Conservation (phyloP, 2,888 invertebrate species). For the Cosmopolites sordidus region DNA sequence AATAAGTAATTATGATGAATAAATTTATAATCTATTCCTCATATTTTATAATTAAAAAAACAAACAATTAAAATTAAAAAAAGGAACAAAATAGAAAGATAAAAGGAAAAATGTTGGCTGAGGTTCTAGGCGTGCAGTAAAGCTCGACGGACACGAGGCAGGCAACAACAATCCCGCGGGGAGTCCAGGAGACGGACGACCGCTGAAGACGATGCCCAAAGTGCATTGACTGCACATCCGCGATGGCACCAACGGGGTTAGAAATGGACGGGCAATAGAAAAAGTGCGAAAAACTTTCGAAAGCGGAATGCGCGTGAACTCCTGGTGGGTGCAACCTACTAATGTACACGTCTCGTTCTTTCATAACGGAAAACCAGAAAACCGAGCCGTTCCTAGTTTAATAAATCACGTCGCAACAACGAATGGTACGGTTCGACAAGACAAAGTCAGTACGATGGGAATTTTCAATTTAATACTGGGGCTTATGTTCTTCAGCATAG, state of each 20-base stretch:
- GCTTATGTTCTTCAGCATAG: no score
- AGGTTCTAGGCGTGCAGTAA: conserved; percentile 3
- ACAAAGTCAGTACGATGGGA: conserved; percentile 1
- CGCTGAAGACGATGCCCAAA: conserved; percentile 16
- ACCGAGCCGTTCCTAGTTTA: neutral
- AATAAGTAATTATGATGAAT: no score
- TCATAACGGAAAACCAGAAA: conserved; percentile 2
- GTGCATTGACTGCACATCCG: conserved; percentile 15
- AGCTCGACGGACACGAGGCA: conserved; percentile 9
- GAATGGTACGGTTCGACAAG: neutral
- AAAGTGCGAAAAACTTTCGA: no score
- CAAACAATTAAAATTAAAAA: no score
- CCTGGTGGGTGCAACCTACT: conserved; percentile 5
- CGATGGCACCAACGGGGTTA: neutral
- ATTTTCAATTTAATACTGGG: no score
- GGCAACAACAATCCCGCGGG: conserved; percentile 13
- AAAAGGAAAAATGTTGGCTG: no score
- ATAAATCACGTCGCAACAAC: conserved; percentile 4
- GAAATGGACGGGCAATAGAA: no score
- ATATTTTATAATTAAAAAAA: no score
- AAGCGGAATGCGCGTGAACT: neutral
- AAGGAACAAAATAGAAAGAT: no score
- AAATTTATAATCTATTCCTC: no score
- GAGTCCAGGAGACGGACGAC: conserved; percentile 13
- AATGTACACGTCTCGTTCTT: neutral